phyloP scores from a whole-genome alignment of 2,888 invertebrate genomes.

The Scaptomyza tumidula region DNA sequence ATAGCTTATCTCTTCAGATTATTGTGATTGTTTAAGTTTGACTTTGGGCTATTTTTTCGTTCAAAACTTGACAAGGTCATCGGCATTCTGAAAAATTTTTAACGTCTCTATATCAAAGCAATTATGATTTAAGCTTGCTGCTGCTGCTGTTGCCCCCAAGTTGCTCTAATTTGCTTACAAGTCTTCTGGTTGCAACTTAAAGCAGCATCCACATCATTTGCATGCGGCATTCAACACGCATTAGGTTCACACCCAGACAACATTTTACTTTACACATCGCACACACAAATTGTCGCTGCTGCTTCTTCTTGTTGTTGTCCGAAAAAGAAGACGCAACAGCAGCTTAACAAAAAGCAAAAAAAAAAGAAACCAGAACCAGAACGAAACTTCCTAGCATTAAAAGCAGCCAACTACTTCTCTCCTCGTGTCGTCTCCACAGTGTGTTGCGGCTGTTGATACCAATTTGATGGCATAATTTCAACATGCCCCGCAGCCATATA shows the following conservation, averaged over 20 bases:
- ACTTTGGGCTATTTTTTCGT: background rate
- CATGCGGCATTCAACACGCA: conserved; percentile 70
- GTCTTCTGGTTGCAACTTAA: conserved; percentile 32
- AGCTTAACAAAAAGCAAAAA: background rate
- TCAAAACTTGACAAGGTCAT: conserved; percentile 22
- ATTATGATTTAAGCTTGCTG: conserved; percentile 53
- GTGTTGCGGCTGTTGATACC: conserved; percentile 75
- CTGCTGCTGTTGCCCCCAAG: conserved; percentile 31
- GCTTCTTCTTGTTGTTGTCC: conserved; percentile 33
- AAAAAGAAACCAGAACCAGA: conserved; percentile 41
- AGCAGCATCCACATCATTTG: conserved; percentile 34
- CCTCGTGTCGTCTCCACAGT: conserved; percentile 37
- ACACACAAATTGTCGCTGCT: conserved; percentile 77
- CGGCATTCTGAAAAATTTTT: conserved; percentile 34
- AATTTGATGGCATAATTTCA: conserved; percentile 85
- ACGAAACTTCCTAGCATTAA: conserved; percentile 24
- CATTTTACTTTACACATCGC: conserved; percentile 76
- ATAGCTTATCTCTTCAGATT: background rate
- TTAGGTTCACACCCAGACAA: conserved; percentile 77
- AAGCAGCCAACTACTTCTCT: conserved; percentile 14
- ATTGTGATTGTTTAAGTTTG: background rate
- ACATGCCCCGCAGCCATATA: conserved; percentile 81
- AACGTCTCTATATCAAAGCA: conserved; percentile 72
- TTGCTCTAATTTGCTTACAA: conserved; percentile 79
- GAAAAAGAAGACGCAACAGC: conserved; percentile 13